A percentile compares a stretch with the other conserved stretches of the same genome.
phyloP scores from a whole-genome alignment of 2,888 invertebrate species.

The Baronia brevicornis region DNA sequence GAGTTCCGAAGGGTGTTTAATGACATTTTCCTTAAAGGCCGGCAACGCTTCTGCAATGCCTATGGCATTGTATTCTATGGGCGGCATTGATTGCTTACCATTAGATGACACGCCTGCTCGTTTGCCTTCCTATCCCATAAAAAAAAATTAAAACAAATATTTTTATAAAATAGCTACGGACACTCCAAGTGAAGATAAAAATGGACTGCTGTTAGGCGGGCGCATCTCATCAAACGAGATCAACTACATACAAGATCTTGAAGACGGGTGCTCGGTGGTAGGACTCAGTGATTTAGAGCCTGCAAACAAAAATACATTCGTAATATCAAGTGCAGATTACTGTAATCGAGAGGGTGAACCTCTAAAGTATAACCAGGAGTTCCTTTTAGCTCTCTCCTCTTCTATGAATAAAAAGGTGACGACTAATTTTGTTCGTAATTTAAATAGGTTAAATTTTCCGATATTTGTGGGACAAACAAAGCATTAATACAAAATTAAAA shows the following conservation, averaged over 20 bases:
- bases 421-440: too few relatives aligned
- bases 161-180: constrained; percentile 44
- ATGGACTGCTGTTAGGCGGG: constrained; percentile 53
- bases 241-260: constrained; percentile 51
- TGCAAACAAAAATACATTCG: constrained; percentile 42
- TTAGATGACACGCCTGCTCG: too few relatives aligned
- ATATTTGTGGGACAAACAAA: too few relatives aligned
- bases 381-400: constrained; percentile 49
- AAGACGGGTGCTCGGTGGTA: constrained; percentile 49
- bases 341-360: constrained; percentile 51
- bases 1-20: too few relatives aligned
- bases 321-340: constrained; percentile 59
- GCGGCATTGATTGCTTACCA: too few relatives aligned
- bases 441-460: too few relatives aligned
- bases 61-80: too few relatives aligned
- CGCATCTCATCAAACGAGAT: constrained; percentile 55
- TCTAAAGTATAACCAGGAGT: constrained; percentile 62
- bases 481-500: too few relatives aligned
- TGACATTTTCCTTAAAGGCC: too few relatives aligned
- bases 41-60: too few relatives aligned
- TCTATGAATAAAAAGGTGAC: constrained; percentile 48
- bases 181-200: constrained; percentile 41
- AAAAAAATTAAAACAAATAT: background rate
- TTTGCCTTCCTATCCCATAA: too few relatives aligned
- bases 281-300: constrained; percentile 34